Percentiles rank a stretch among this genome's conserved stretches.
phyloP scores from a whole-genome alignment of 1,140 invertebrate species.

The Luehdorfia chinensis region DNA sequence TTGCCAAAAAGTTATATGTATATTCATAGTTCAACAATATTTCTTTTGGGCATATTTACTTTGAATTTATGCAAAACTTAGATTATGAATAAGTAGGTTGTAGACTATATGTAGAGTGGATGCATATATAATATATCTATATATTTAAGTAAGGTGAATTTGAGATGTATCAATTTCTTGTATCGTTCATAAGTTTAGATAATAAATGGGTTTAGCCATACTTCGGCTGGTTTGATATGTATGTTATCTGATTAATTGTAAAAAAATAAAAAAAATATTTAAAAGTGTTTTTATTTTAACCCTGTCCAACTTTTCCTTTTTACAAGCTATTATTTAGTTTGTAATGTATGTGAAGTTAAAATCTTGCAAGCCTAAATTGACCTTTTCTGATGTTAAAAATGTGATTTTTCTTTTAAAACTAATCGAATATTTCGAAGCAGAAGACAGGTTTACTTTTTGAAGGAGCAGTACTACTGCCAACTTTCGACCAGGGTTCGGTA shows the following conservation, averaged over 20 bases:
- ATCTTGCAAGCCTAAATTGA: too few relatives aligned
- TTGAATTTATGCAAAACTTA: slow-evolving; percentile 76
- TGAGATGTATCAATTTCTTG: slow-evolving; percentile 76
- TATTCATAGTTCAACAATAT: slow-evolving; percentile 77
- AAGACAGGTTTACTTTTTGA: too few relatives aligned
- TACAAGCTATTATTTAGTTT: too few relatives aligned
- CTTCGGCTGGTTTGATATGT: slow-evolving; percentile 77
- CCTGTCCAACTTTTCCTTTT: slow-evolving; percentile 24
- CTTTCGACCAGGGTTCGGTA: too few relatives aligned
- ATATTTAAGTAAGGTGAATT: slow-evolving; percentile 75
- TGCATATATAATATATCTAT: slow-evolving; percentile 76
- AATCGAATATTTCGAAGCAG: too few relatives aligned
- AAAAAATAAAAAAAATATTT: slow-evolving; percentile 73
- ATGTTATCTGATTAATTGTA: slow-evolving; percentile 77
- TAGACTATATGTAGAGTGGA: slow-evolving; percentile 76
- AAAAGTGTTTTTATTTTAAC: slow-evolving; percentile 64
- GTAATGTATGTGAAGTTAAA: too few relatives aligned
- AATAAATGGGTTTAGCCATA: slow-evolving; percentile 77
- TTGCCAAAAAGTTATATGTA: slow-evolving; percentile 77
- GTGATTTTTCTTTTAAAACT: too few relatives aligned
- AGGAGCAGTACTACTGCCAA: too few relatives aligned
- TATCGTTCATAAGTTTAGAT: slow-evolving; percentile 77
- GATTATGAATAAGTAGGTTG: slow-evolving; percentile 76
- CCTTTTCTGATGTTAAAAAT: too few relatives aligned
- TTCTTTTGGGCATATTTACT: slow-evolving; percentile 77